Conservation (phyloP, 1,140 invertebrate species). For the Psix sp. region DNA sequence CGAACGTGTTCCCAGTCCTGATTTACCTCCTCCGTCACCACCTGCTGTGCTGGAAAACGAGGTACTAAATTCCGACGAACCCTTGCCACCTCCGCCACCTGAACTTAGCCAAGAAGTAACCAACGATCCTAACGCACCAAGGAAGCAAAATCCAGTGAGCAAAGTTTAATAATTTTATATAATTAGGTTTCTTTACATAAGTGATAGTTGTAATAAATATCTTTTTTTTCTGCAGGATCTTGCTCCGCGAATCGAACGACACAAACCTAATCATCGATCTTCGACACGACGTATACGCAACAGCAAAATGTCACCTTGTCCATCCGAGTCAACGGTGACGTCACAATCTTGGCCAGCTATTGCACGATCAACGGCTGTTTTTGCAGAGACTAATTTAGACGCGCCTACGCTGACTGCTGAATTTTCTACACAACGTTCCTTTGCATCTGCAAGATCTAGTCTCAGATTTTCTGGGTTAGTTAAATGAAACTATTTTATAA, state of each 20-base stretch:
- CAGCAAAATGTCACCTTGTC: constrained; percentile 58
- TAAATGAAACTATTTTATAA: too few species aligned
- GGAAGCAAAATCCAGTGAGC: constrained; percentile 41
- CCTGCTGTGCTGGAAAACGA: constrained; percentile 80
- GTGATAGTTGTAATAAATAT: neutral
- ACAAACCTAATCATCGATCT: constrained; percentile 66
- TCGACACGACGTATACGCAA: constrained; percentile 65
- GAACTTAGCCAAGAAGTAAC: constrained; percentile 69
- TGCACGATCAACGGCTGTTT: constrained; percentile 54
- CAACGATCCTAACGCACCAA: constrained; percentile 21
- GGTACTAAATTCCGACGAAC: constrained; percentile 82
- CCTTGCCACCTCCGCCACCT: constrained; percentile 84
- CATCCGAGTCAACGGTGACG: constrained; percentile 56
- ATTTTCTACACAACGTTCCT: constrained; percentile 67
- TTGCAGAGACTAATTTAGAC: constrained; percentile 63
- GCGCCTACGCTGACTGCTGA: constrained; percentile 63
- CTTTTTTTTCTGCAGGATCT: constrained; percentile 22
- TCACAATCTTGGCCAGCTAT: constrained; percentile 47
- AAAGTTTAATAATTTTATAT: neutral
- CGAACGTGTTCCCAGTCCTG: constrained; percentile 82
- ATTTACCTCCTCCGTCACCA: constrained; percentile 84
- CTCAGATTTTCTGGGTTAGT: constrained; percentile 66
- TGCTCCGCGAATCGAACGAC: constrained; percentile 58
- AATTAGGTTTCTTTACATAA: constrained; percentile 5
- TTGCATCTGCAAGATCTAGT: constrained; percentile 71